Conservation (phyloP, 2,113 vertebrate species). For the Vicugna pacos region DNA sequence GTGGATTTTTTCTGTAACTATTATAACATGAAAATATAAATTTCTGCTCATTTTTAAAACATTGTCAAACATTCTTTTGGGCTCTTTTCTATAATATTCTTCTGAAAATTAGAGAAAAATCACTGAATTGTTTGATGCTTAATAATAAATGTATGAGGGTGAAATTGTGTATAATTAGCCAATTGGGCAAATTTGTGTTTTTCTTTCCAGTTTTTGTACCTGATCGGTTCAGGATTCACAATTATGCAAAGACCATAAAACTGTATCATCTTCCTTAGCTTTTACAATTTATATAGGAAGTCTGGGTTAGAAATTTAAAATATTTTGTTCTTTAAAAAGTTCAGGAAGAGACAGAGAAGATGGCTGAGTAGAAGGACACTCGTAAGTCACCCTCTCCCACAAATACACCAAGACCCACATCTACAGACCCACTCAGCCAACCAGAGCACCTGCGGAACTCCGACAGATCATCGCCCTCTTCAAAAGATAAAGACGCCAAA, state of each 20-base stretch:
- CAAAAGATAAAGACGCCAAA: no score
- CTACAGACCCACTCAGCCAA: no score
- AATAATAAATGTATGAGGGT: conserved; percentile 13
- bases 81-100: conserved; percentile 43
- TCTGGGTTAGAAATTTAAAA: not conserved
- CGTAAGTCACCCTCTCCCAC: no score
- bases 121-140: conserved; percentile 33
- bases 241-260: not conserved
- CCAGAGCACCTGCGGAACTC: no score
- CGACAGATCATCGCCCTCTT: no score
- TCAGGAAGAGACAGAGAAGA: not conserved
- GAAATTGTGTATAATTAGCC: not conserved
- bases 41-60: conserved; percentile 38
- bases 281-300: not conserved
- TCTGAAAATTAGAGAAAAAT: conserved; percentile 6
- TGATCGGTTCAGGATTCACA: not conserved
- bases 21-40: conserved; percentile 14
- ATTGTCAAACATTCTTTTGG: conserved; percentile 24
- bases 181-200: not conserved
- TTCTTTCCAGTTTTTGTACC: not conserved
- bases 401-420: no score
- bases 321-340: not conserved
- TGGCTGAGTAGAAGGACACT: no score
- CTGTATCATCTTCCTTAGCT: not conserved
- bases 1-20: conserved; percentile 3